phyloP scores from a whole-genome alignment of 2,888 invertebrate species.

The Caradrina kadenii region DNA sequence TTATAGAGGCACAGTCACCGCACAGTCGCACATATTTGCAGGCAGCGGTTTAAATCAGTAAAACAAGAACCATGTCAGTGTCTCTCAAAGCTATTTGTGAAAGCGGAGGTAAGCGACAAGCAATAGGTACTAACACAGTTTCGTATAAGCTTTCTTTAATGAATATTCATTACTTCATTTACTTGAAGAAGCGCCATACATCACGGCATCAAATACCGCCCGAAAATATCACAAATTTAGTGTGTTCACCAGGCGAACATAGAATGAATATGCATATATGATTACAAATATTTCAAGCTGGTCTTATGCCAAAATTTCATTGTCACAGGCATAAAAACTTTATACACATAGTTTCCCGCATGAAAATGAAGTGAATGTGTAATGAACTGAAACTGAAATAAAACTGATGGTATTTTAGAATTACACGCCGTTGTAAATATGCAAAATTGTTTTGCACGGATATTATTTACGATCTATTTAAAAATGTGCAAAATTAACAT shows the following conservation, averaged over 20 bases:
- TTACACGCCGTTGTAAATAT: conserved; percentile 26
- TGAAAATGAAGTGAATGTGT: conserved; percentile 55
- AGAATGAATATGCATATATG: conserved; percentile 72
- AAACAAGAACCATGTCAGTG: conserved; percentile 60
- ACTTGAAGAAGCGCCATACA: conserved; percentile 84
- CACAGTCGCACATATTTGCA: conserved; percentile 16
- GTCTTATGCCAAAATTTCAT: conserved; percentile 64
- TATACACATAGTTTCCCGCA: conserved; percentile 48
- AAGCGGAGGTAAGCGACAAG: conserved; percentile 72
- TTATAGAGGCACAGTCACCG: neutral
- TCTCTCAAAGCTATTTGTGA: conserved; percentile 68
- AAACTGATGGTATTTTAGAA: conserved; percentile 25
- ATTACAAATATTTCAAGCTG: conserved; percentile 65
- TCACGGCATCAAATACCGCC: conserved; percentile 75
- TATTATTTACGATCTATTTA: conserved; percentile 20
- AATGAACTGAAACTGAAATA: conserved; percentile 50
- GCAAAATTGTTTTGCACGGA: conserved; percentile 23
- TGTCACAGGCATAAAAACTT: conserved; percentile 60
- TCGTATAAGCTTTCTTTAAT: conserved; percentile 77
- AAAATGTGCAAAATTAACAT: conserved; percentile 13
- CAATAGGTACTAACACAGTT: conserved; percentile 71
- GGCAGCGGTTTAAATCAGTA: conserved; percentile 40
- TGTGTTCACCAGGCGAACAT: conserved; percentile 67
- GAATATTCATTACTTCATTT: conserved; percentile 86
- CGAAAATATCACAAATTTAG: conserved; percentile 72